phyloP scores from a whole-genome alignment of 2,113 vertebrate species.

The Lophochroa leadbeateri region DNA sequence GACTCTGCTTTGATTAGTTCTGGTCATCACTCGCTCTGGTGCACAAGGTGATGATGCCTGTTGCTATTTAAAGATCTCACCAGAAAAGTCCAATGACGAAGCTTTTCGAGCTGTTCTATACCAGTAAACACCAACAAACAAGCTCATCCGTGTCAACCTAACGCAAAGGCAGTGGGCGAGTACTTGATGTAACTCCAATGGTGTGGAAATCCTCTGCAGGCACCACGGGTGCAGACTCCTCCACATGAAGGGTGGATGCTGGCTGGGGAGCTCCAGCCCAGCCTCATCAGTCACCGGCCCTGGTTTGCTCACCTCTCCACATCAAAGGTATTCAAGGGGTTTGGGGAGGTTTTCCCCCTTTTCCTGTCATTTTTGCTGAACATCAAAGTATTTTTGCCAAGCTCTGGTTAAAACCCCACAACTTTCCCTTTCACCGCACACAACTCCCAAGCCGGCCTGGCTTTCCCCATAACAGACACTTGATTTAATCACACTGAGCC shows the following conservation, averaged over 20 bases:
- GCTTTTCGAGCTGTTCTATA: background rate
- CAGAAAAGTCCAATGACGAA: background rate
- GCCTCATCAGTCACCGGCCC: background rate
- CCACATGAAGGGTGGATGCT: background rate
- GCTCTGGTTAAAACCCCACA: background rate
- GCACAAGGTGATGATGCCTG: background rate
- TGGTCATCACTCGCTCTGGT: background rate
- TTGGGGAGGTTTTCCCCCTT: background rate
- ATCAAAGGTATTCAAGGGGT: accelerated
- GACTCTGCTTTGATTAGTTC: background rate
- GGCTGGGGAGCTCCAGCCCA: background rate
- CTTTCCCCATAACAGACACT: too few species aligned
- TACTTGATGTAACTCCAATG: accelerated
- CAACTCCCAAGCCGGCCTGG: background rate
- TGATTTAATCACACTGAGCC: background rate
- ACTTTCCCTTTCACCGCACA: background rate
- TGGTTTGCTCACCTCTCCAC: background rate
- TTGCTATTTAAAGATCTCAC: background rate
- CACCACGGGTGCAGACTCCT: accelerated
- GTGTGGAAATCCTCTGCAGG: background rate
- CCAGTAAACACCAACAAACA: background rate
- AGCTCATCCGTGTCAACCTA: background rate
- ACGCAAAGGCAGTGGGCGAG: background rate
- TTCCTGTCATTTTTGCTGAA: background rate
- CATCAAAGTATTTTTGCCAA: too few species aligned